Conservation (phyloP, 2,888 invertebrate species). For the Yponomeuta sedellus region DNA sequence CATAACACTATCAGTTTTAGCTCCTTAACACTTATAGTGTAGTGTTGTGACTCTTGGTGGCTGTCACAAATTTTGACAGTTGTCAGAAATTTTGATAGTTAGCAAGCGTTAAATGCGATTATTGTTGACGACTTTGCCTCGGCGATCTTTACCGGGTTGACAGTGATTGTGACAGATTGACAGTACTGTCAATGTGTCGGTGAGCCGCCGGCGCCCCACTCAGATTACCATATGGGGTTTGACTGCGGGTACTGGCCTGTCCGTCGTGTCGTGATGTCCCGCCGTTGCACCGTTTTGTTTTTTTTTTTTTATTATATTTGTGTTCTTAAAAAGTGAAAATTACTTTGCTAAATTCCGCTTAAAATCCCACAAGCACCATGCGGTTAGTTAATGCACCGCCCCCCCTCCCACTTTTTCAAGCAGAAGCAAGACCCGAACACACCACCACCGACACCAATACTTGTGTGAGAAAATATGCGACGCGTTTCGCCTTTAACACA, state of each 20-base stretch:
- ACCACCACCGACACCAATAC: too few species aligned
- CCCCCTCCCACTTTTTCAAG: too few species aligned
- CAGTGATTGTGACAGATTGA: slow-evolving; percentile 21
- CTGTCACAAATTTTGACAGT: background rate
- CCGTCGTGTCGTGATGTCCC: slow-evolving; percentile 74
- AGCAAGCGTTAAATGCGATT: too few species aligned
- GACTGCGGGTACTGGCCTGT: slow-evolving; percentile 72
- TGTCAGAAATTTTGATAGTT: background rate
- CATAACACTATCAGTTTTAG: background rate
- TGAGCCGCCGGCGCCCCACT: slow-evolving; percentile 59
- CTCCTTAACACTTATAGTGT: background rate
- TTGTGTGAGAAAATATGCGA: too few species aligned
- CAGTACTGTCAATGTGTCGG: slow-evolving; percentile 18
- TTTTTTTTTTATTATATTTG: background rate
- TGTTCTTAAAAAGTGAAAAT: too few species aligned
- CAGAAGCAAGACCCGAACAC: too few species aligned
- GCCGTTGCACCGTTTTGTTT: slow-evolving; percentile 47
- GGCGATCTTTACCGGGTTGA: background rate
- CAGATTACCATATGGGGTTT: slow-evolving; percentile 93
- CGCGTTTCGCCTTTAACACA: too few species aligned
- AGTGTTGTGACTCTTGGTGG: background rate
- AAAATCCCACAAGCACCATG: too few species aligned
- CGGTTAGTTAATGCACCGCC: too few species aligned
- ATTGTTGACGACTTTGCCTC: too few species aligned
- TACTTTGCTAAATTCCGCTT: too few species aligned